A percentile compares a stretch with the other conserved stretches of the same genome.
These are phyloP conservation scores for Phaedon cochleariae DNA, from an alignment of 2,888 invertebrate species.

Conservation along the genomic window DNA sequence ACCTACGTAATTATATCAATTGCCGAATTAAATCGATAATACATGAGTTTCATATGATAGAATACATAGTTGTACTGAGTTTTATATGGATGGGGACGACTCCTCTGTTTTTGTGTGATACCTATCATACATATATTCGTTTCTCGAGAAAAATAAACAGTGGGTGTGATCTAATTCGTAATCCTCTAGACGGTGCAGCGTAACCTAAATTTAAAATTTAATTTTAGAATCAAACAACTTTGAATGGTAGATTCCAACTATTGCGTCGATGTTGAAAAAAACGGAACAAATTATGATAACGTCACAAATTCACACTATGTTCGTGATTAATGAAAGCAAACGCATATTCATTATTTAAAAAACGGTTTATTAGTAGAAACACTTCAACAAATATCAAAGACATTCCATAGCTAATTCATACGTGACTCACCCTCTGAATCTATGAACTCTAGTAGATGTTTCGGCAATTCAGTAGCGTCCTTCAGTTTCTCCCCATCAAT, in stretches of 20 bases:
- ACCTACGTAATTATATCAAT: conserved; percentile 30
- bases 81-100: too few species aligned
- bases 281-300: conserved; percentile 16
- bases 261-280: conserved; percentile 29
- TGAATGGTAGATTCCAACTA: conserved; percentile 18
- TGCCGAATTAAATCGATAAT: not conserved
- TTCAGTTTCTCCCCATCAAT: conserved; percentile 73
- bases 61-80: too few species aligned
- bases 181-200: conserved; percentile 19
- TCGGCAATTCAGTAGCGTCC: conserved; percentile 74
- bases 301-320: conserved; percentile 10
- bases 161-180: not conserved
- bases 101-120: too few species aligned
- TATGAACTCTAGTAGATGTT: conserved; percentile 82
- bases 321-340: conserved; percentile 27
- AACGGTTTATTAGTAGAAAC: conserved; percentile 24
- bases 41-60: too few species aligned
- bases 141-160: conserved; percentile 23
- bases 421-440: conserved; percentile 51
- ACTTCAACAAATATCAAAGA: not conserved
- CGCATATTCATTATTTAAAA: conserved; percentile 15
- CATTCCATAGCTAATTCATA: conserved; percentile 12
- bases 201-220: conserved; percentile 48
- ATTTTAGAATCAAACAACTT: conserved; percentile 38
- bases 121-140: too few species aligned